These are phyloP conservation scores for Molossus molossus DNA, from an alignment of 2,797 vertebrate species.

Conservation along the genomic window DNA sequence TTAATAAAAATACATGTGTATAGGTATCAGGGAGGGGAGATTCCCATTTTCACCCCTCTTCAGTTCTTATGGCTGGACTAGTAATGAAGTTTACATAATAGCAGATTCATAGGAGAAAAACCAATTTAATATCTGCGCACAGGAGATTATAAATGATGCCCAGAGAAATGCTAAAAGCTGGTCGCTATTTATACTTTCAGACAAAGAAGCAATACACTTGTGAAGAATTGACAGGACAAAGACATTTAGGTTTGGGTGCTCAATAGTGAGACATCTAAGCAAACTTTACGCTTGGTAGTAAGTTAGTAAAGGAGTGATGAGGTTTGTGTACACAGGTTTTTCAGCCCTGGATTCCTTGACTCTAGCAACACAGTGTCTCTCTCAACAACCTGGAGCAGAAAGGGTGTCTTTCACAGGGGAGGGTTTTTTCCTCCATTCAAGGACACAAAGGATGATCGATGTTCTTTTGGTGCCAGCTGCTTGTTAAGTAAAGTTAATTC, in stretches of 20 bases:
- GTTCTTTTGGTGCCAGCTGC: not conserved
- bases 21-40: not conserved
- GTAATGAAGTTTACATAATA: not conserved
- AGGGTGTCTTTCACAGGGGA: not conserved
- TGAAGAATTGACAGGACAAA: not conserved
- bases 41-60: not conserved
- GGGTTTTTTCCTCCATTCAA: not conserved
- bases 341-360: not conserved
- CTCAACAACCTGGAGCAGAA: not conserved
- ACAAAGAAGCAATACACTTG: not conserved
- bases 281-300: not conserved
- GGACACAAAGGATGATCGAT: not conserved
- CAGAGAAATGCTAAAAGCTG: not conserved
- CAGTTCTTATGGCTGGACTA: not conserved
- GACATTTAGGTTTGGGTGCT: not conserved
- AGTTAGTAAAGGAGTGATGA: not conserved
- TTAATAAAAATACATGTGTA: slow-evolving; percentile 21
- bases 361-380: not conserved
- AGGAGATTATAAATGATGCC: not conserved
- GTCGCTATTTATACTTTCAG: not conserved
- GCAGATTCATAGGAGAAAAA: not conserved
- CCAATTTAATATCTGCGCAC: not conserved
- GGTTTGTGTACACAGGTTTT: not conserved
- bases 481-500: not conserved
- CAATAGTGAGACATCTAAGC: not conserved